Base-by-base conservation (phyloP, 1,140 invertebrate species). In the Zaprionus tsacasi region DNA sequence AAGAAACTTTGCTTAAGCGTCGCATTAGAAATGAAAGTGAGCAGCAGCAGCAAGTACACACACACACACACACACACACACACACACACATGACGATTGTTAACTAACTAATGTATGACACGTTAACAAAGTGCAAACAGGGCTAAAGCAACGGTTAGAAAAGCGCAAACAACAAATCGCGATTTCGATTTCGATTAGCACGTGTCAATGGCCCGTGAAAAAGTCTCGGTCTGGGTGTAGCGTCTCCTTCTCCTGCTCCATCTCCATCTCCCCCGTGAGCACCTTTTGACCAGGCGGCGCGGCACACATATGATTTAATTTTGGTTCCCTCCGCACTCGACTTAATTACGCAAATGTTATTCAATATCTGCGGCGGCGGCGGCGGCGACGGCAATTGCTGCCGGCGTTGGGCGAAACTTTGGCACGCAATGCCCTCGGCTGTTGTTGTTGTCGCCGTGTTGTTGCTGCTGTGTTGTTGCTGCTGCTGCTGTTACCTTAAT, bases 261-360 rank as follows among this genome's bases (percentile, higher is more conserved):
- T 30, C 35, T 8, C 2, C 60, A 10, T 17, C 25, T 61, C 45
- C 11, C 11, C n/a, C 58, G 13, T 10, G 36, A 30, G 6, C 15
- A 17, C 7, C 35, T 50, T 43, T 21, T 58, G 56, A 25, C 33
- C 38, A 25, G 21, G 4, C 43, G 27, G 52, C 25, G 11, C 10
- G 13, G 52, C 33, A 35, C 15, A 55, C 64, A 66, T 80, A 83
- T 88, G 77, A 88, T 86, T 88, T 74, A 88, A 83, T 88, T 88
- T 88, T 79, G 69, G 59, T 38, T 79, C 76, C 76, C 76, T 69
- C 55, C 66, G 71, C 76, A 78, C 76, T 71, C 77, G 76, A 66
- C 40, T 74, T 82, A 88, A 87, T 87, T 87, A 82, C 82, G 82
- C 79, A 87, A 88, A 87, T 82, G 82, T 87, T 87, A 87, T 87